Percentiles rank a stretch among this genome's conserved stretches.
These are phyloP conservation scores for Papio anubis DNA, from an alignment of 2,113 vertebrate species.

Conservation along the genomic window DNA sequence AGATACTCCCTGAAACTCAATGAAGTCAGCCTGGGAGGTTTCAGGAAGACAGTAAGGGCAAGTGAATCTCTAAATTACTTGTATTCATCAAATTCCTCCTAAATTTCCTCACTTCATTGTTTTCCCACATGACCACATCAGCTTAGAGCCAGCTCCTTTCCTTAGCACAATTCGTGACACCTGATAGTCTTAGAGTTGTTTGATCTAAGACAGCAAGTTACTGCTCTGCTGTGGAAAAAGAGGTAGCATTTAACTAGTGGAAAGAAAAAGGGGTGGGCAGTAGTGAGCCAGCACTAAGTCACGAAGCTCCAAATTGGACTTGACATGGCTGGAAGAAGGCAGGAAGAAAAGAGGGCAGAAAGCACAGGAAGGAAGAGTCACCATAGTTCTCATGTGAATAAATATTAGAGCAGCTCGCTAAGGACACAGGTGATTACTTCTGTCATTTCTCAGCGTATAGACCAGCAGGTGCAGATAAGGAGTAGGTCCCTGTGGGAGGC, in stretches of 20 bases:
- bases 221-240: background rate
- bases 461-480: background rate
- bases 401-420: background rate
- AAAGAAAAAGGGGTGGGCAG: background rate
- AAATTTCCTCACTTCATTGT: background rate
- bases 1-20: background rate
- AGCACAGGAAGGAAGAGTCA: background rate
- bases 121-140: background rate
- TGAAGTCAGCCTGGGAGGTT: constrained; percentile 2
- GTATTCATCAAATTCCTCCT: background rate
- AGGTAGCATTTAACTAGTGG: background rate
- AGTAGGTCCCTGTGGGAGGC: no score
- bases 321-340: background rate
- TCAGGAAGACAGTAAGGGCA: constrained; percentile 1
- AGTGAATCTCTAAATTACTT: constrained; percentile 22
- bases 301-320: background rate
- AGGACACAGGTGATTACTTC: background rate
- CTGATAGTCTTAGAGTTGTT: background rate
- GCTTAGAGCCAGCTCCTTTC: background rate
- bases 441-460: background rate
- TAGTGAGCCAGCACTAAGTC: background rate
- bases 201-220: background rate
- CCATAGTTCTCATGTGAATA: background rate
- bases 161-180: background rate
- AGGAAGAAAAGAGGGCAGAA: background rate